phyloP scores from a whole-genome alignment of 2,113 vertebrate genomes.

The Cheirogaleus medius region DNA sequence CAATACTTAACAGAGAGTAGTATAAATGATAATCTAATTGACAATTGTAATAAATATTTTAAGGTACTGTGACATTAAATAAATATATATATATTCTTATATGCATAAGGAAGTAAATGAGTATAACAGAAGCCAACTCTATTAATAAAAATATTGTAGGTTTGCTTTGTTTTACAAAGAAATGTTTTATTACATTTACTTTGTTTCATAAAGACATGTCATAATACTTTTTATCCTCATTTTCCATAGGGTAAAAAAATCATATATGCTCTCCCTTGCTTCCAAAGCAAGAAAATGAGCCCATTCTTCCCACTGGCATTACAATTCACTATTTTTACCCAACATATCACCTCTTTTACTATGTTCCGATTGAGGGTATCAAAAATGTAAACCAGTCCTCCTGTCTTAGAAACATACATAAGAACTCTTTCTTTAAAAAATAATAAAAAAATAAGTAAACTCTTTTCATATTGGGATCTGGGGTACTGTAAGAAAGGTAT shows the following conservation, averaged over 20 bases:
- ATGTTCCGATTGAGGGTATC: constrained; percentile 30
- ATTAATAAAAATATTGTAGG: background rate
- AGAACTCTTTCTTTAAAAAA: constrained; percentile 67
- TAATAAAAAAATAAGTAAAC: constrained; percentile 65
- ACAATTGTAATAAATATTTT: background rate
- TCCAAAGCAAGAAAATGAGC: background rate
- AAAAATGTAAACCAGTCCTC: constrained; percentile 67
- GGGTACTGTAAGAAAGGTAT: constrained; percentile 61
- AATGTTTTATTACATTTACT: background rate
- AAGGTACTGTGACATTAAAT: background rate
- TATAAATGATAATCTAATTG: background rate
- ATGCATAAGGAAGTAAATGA: background rate
- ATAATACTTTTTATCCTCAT: background rate
- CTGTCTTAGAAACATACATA: constrained; percentile 60
- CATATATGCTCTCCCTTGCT: constrained; percentile 27
- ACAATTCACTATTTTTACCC: background rate
- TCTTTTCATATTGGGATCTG: constrained; percentile 69
- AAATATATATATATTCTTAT: background rate
- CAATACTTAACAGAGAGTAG: background rate
- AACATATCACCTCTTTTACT: constrained; percentile 63
- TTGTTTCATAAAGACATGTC: constrained; percentile 4
- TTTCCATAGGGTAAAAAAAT: constrained; percentile 26
- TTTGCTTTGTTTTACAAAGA: background rate
- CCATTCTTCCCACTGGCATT: constrained; percentile 61
- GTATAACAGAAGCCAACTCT: background rate